Percentiles rank a stretch among this genome's conserved stretches.
Conservation (phyloP, 2,113 vertebrate genomes). For the Thermophis baileyi region DNA sequence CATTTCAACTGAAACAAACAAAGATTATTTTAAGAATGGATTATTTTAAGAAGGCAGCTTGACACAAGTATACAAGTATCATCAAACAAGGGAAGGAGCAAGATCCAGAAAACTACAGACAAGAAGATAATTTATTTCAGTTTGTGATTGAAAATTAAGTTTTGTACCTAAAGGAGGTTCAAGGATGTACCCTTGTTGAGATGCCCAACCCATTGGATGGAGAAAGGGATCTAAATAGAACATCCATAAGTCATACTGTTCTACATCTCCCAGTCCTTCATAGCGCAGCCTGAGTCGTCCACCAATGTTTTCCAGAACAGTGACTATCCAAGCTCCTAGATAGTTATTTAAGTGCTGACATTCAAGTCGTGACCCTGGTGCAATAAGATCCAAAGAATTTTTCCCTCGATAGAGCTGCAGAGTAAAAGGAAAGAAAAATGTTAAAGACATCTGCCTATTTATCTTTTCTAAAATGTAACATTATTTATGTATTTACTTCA, state of each 20-base stretch:
- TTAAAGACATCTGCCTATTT: slow-evolving; percentile 6
- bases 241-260: slow-evolving; percentile 80
- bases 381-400: slow-evolving; percentile 90
- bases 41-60: neutral
- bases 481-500: neutral
- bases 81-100: neutral
- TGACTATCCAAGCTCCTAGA: slow-evolving; percentile 83
- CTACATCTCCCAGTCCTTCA: slow-evolving; percentile 78
- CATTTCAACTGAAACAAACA: neutral
- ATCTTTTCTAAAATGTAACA: neutral
- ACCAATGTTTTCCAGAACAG: slow-evolving; percentile 87
- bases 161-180: slow-evolving; percentile 83
- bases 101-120: neutral
- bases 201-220: slow-evolving; percentile 91
- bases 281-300: slow-evolving; percentile 86
- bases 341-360: slow-evolving; percentile 79
- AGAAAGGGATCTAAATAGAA: slow-evolving; percentile 93
- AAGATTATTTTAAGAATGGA: neutral
- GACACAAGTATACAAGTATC: neutral
- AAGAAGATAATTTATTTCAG: neutral
- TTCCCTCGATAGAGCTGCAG: slow-evolving; percentile 86
- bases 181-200: slow-evolving; percentile 79
- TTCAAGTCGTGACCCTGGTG: slow-evolving; percentile 84
- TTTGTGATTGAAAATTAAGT: neutral
- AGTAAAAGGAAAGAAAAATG: neutral